Percentiles rank a stretch among this genome's conserved stretches.
Conservation (phyloP, 2,888 invertebrate species). For the Acrobasis repandana region DNA sequence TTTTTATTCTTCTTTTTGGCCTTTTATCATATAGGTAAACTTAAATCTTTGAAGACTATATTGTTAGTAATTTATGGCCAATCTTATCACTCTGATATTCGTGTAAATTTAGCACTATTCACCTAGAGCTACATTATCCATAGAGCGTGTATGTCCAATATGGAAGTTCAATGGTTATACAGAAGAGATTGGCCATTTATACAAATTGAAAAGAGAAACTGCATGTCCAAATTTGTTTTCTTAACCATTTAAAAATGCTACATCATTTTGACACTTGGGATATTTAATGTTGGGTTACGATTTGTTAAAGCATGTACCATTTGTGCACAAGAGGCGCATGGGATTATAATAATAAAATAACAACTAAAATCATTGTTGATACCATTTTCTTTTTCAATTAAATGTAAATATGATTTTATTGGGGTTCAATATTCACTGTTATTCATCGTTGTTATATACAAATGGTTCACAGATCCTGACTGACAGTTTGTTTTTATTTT, state of each 20-base stretch:
- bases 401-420: conserved; percentile 20
- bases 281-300: conserved; percentile 31
- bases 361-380: conserved; percentile 53
- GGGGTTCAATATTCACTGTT: conserved; percentile 1
- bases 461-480: conserved; percentile 40
- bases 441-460: conserved; percentile 25
- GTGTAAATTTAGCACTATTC: conserved; percentile 7
- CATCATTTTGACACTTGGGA: conserved; percentile 23
- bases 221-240: conserved; percentile 41
- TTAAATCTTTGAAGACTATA: conserved; percentile 13
- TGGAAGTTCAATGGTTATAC: conserved; percentile 9
- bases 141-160: background rate
- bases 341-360: conserved; percentile 49
- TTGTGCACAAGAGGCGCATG: conserved; percentile 55
- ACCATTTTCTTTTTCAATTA: conserved; percentile 36
- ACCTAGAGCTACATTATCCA: background rate
- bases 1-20: too few relatives aligned
- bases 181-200: conserved; percentile 19
- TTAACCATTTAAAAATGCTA: conserved; percentile 23
- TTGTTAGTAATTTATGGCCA: conserved; percentile 20
- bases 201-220: conserved; percentile 25
- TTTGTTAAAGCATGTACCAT: conserved; percentile 43
- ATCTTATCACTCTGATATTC: conserved; percentile 6
- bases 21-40: too few relatives aligned
- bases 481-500: conserved; percentile 73